These are phyloP conservation scores for Chrysomallon squamiferum DNA, from an alignment of 1,140 invertebrate genomes.

Conservation along the genomic window DNA sequence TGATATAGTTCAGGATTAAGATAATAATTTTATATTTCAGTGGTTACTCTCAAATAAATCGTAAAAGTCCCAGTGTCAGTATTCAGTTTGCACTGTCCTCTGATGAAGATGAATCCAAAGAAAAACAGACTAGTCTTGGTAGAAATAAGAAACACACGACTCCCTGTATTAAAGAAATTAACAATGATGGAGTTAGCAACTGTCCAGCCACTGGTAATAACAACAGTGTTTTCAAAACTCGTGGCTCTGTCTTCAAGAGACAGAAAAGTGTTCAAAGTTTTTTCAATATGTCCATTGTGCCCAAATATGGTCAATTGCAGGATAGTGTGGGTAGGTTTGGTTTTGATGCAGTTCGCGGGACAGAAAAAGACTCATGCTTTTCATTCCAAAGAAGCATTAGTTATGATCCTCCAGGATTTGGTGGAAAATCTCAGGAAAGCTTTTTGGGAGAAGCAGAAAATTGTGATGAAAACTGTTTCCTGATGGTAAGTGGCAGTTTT, in stretches of 20 bases:
- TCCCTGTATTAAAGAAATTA: no score
- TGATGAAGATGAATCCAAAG: slow-evolving; percentile 1
- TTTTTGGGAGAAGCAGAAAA: neutral
- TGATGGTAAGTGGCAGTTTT: slow-evolving; percentile 5
- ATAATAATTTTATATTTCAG: no score
- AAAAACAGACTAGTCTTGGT: neutral
- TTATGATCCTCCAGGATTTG: slow-evolving; percentile 16
- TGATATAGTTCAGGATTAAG: no score
- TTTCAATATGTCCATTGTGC: neutral
- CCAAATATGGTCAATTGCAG: no score
- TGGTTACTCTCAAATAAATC: no score
- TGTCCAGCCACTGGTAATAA: no score
- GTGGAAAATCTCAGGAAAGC: slow-evolving; percentile 5
- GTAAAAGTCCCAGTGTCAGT: slow-evolving; percentile 9
- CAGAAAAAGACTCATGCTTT: neutral
- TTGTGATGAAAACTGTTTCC: slow-evolving; percentile 6
- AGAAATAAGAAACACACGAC: no score
- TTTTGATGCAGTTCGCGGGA: no score
- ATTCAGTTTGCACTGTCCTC: slow-evolving; percentile 10
- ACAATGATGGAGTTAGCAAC: neutral
- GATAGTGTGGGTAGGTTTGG: no score
- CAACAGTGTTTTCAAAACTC: neutral
- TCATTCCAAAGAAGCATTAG: slow-evolving; percentile 27
- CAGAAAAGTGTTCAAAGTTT: neutral
- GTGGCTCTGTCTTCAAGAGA: neutral